A percentile compares a stretch with the other conserved stretches of the same genome.
These are phyloP conservation scores for Florisuga fusca DNA, from an alignment of 2,797 vertebrate genomes.

Conservation along the genomic window DNA sequence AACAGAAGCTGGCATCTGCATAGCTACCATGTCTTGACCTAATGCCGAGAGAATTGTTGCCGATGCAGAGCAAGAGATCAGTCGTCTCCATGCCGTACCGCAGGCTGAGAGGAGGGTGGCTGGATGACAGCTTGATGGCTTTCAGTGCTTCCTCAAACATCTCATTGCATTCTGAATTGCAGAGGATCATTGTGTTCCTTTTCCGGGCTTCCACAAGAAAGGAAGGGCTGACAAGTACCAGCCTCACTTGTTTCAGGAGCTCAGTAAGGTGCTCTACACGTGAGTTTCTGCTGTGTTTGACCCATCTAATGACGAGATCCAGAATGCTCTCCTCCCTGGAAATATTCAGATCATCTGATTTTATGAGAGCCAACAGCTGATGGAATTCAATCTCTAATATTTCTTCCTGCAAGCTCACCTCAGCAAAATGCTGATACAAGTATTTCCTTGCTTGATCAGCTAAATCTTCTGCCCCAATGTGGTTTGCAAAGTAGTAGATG, in stretches of 20 bases:
- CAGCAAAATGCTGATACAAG: constrained; percentile 90
- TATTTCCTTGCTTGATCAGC: constrained; percentile 88
- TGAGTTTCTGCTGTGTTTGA: constrained; percentile 81
- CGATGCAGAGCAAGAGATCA: constrained; percentile 92
- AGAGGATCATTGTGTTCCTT: constrained; percentile 89
- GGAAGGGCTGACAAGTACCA: constrained; percentile 87
- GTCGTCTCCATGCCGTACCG: constrained; percentile 98
- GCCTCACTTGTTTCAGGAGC: constrained; percentile 91
- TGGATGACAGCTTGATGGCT: constrained; percentile 80
- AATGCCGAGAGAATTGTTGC: constrained; percentile 91
- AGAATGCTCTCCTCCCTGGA: constrained; percentile 93
- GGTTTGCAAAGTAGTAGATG: constrained; percentile 92
- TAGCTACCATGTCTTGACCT: constrained; percentile 89
- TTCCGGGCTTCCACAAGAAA: constrained; percentile 87
- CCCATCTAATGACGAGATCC: constrained; percentile 93
- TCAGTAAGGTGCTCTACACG: constrained; percentile 86
- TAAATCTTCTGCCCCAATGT: constrained; percentile 93
- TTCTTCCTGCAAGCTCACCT: constrained; percentile 93
- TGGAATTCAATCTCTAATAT: constrained; percentile 91
- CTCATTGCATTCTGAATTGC: constrained; percentile 87
- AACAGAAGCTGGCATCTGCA: constrained; percentile 93
- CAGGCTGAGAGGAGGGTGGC: constrained; percentile 83
- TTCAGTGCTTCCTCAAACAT: constrained; percentile 89
- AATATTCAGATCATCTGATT: constrained; percentile 94
- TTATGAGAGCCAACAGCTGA: constrained; percentile 88